Evolutionary conservation across 2,113 vertebrate genomes (phyloP).

Genomic region (Podilymbus podiceps): DNA sequence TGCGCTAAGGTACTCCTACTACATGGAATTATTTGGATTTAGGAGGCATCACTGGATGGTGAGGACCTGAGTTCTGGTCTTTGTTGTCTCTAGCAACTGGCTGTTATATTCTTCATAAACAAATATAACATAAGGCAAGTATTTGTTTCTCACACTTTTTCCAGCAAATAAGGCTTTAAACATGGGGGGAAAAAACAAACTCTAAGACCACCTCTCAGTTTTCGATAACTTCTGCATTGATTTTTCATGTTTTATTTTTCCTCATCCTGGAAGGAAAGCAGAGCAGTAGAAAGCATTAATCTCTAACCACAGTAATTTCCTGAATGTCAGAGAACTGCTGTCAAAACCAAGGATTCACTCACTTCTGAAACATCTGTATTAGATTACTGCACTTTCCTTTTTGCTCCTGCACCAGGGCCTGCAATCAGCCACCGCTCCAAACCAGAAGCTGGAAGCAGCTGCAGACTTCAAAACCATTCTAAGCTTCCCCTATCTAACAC

Average conservation of each 20-base stretch:
- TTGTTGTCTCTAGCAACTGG: neutral
- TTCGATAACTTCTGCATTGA: neutral
- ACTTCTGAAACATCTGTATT: slow-evolving; percentile 13
- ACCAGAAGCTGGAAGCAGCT: slow-evolving; percentile 12
- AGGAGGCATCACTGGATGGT: neutral
- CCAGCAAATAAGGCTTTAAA: neutral
- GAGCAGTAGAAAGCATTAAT: slow-evolving; percentile 16
- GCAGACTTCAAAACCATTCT: neutral
- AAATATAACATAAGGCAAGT: neutral
- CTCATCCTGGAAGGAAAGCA: neutral
- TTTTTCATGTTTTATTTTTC: slow-evolving; percentile 2
- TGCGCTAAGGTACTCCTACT: neutral
- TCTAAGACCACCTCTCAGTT: neutral
- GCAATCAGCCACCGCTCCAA: neutral
- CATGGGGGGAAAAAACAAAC: neutral
- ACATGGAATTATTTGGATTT: neutral
- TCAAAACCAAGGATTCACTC: slow-evolving; percentile 39
- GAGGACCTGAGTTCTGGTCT: neutral
- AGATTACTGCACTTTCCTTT: slow-evolving; percentile 36
- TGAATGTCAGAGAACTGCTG: slow-evolving; percentile 39
- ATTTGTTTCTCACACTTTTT: neutral
- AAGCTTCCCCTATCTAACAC: neutral
- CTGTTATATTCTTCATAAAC: neutral
- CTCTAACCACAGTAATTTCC: slow-evolving; percentile 53
- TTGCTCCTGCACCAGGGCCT: neutral